Evolutionary conservation across 2,113 vertebrate species (phyloP), one percentile per base, ranked within the genome.

Genomic region (Notothenia rossii): DNA sequence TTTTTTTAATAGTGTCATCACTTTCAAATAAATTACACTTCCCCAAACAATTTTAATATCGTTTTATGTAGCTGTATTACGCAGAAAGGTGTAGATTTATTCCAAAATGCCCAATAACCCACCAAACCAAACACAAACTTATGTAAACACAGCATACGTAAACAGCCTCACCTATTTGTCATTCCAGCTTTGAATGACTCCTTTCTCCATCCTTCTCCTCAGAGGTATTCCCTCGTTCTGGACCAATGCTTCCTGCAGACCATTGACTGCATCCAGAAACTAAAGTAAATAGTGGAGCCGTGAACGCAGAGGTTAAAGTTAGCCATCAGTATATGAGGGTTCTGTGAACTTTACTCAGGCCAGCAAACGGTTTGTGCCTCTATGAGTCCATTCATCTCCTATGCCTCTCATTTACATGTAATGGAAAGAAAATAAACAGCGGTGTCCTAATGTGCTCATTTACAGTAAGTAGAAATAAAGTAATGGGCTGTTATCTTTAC

Each of bases 161-260:
- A 93, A 95, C 94, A 95, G 91, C 91, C 90, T 92, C 86, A 89
- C 89, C 93, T 94, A 94, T 95, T 94, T 94, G 94, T 95, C 94
- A 94, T 93, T 94, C 93, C 91, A 87, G 79, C 78, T 93, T 91
- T 95, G 88, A 95, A 95, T 94, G 94, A 92, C 75, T 91, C 77
- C 94, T 95, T 95, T 95, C 90, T 95, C 93, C 81, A 88, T 85
- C 88, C 86, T 76, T 88, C 94, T 94, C 90, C 94, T 94, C 92
- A 89, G 89, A 94, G 93, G 94, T 93, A 94, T 94, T 94, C 94
- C 94, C 94, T 94, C 92, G 92, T 93, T 94, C 92, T 93, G 92
- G 92, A 92, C 92, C 94, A 85, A 85, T 93, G 94, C 93, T 94
- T 94, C 94, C 94, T 94, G 92, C 93, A 91, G 92, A 94, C 94